A percentile compares a stretch with the other conserved stretches of the same genome.
These are phyloP conservation scores for Adelosebastes latens DNA, from an alignment of 2,797 vertebrate species.

Conservation along the genomic window DNA sequence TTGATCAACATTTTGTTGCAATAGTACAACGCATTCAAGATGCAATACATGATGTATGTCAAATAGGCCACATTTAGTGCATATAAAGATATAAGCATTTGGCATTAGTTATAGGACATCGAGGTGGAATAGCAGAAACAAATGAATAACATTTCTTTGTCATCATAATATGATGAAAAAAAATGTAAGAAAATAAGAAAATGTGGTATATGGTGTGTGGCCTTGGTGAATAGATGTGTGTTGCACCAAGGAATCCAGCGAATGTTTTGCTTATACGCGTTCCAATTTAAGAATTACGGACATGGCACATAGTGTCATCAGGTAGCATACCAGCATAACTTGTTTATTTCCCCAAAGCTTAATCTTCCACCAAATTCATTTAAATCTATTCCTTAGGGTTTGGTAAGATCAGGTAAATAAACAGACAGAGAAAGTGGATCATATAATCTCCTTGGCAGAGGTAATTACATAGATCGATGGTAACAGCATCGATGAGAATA, in stretches of 20 bases:
- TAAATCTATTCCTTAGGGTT: background rate
- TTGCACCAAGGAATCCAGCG: background rate
- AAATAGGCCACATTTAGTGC: no score
- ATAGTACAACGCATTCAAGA: no score
- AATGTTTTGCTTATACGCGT: background rate
- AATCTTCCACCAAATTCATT: background rate
- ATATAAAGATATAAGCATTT: background rate
- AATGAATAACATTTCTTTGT: background rate
- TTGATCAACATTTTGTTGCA: no score
- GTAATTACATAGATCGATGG: background rate
- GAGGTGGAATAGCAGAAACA: background rate
- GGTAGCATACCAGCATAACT: background rate
- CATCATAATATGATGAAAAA: background rate
- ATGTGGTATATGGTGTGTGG: background rate
- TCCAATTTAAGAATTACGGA: background rate
- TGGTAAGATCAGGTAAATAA: background rate
- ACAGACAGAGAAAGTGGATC: no score
- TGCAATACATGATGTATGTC: no score
- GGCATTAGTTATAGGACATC: background rate
- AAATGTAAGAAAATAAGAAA: background rate
- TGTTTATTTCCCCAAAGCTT: background rate
- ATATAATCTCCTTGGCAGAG: no score
- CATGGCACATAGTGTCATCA: background rate
- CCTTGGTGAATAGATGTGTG: background rate
- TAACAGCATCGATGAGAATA: background rate